phyloP scores from a whole-genome alignment of 2,113 vertebrate genomes.

The Cercocebus atys region DNA sequence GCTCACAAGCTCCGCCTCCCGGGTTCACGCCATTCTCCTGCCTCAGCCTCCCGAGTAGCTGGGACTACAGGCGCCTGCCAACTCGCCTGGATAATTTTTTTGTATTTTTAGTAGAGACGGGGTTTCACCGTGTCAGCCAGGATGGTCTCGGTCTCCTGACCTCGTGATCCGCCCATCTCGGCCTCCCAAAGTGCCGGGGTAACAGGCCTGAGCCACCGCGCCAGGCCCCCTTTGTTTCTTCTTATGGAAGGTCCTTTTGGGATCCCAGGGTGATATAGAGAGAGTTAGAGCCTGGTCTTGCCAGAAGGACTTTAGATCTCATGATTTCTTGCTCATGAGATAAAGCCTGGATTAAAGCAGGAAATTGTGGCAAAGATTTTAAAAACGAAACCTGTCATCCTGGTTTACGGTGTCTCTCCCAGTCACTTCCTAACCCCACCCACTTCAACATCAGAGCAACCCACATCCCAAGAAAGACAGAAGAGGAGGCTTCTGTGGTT shows the following conservation, averaged over 20 bases:
- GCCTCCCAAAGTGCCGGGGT: no score
- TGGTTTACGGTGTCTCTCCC: not conserved
- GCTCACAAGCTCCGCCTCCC: no score
- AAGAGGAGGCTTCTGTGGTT: not conserved
- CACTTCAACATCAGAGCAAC: not conserved
- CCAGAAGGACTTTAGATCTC: not conserved
- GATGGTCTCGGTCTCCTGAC: no score
- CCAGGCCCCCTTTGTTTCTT: not conserved
- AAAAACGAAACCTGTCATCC: not conserved
- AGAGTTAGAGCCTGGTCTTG: not conserved
- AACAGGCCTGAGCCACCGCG: no score
- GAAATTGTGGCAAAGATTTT: not conserved
- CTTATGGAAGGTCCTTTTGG: not conserved
- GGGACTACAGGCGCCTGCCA: no score
- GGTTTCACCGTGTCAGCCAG: no score
- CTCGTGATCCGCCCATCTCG: no score
- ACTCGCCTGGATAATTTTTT: no score
- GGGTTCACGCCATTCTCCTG: no score
- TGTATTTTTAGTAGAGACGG: no score
- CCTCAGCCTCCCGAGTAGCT: no score
- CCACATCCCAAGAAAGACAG: not conserved
- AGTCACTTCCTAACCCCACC: not conserved
- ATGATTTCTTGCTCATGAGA: not conserved
- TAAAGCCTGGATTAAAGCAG: not conserved
- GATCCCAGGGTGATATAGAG: not conserved